Percentiles rank a stretch among this genome's conserved stretches.
These are phyloP conservation scores for Turritopsis rubra DNA, from an alignment of 30 jellyfish, hydroid and myxozoan species.

Conservation along the genomic window DNA sequence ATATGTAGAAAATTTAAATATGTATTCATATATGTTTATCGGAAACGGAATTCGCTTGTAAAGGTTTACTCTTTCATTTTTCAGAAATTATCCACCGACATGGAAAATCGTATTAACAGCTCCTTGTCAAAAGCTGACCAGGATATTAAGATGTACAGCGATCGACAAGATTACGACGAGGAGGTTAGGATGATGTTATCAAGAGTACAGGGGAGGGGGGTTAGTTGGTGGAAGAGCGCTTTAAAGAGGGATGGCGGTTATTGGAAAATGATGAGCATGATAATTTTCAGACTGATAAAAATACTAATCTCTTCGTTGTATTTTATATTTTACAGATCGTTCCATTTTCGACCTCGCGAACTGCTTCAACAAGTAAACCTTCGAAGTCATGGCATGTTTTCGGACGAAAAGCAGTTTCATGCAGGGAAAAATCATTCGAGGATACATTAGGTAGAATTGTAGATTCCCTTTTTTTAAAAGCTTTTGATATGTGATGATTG, in stretches of 20 bases:
- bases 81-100: slow-evolving; percentile 74
- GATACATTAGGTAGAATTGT: not conserved
- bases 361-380: not conserved
- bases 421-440: not conserved
- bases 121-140: slow-evolving; percentile 87
- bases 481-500: not conserved
- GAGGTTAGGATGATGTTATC: slow-evolving; percentile 37
- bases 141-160: slow-evolving; percentile 63
- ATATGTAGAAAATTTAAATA: no score
- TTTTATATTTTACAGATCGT: no score
- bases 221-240: no score
- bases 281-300: not conserved
- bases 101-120: slow-evolving; percentile 64
- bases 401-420: slow-evolving; percentile 22
- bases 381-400: slow-evolving; percentile 7
- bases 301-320: no score
- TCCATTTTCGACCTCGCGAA: not conserved
- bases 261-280: no score
- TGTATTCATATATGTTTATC: not conserved
- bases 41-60: not conserved
- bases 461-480: not conserved
- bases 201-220: no score
- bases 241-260: no score
- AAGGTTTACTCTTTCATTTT: not conserved
- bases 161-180: slow-evolving; percentile 61